Percentiles rank a stretch among this genome's conserved stretches.
Conservation (phyloP, 92 coral and sea anemone species). For the Parazoanthus atlanticus region DNA sequence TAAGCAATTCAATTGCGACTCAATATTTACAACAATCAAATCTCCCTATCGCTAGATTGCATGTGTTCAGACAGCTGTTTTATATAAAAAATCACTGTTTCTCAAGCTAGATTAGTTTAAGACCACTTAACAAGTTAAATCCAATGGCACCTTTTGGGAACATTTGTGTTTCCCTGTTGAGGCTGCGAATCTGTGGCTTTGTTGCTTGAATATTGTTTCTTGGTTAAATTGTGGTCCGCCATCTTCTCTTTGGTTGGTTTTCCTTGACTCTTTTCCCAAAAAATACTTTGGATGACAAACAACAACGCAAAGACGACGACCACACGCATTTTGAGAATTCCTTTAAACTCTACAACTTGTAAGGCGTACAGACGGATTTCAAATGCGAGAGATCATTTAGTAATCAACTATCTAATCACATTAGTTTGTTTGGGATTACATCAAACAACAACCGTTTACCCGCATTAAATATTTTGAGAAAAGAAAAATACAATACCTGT, state of each 20-base stretch:
- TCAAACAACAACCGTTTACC: conserved; percentile 35
- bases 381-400: neutral
- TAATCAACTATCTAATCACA: neutral
- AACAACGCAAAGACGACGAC: neutral
- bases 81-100: neutral
- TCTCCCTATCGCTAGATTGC: neutral
- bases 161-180: neutral
- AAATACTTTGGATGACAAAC: neutral
- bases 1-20: neutral
- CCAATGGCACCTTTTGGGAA: neutral
- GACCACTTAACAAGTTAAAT: too few species aligned
- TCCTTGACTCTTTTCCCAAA: neutral
- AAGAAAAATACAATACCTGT: conserved; percentile 15
- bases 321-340: neutral
- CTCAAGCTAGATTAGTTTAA: neutral
- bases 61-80: neutral
- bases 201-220: conserved; percentile 3
- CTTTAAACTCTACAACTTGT: neutral
- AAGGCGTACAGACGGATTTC: neutral
- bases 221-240: neutral
- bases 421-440: conserved; percentile 32
- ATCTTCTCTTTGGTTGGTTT: neutral
- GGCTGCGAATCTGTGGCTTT: neutral
- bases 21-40: neutral
- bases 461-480: conserved; percentile 6